Conservation (phyloP, 2,797 vertebrate genomes). For the Anas bahamensis region DNA sequence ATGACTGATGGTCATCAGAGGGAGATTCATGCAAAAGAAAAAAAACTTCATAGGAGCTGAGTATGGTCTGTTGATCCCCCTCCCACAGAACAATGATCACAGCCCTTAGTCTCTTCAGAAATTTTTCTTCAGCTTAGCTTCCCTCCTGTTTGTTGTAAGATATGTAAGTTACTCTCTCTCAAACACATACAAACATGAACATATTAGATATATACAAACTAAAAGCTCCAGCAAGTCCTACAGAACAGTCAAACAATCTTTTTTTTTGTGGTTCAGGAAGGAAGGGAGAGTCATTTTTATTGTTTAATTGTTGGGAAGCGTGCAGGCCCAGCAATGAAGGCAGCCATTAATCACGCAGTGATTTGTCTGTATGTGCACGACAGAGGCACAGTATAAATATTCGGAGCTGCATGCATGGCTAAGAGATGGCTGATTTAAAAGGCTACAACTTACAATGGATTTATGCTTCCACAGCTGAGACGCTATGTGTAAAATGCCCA, state of each 20-base stretch:
- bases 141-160: neutral
- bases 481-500: neutral
- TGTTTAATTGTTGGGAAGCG: slow-evolving; percentile 17
- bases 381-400: neutral
- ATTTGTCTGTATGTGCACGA: neutral
- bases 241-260: neutral
- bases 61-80: neutral
- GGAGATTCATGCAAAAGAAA: neutral
- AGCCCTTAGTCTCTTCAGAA: neutral
- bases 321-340: neutral
- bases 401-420: neutral
- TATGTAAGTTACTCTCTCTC: neutral
- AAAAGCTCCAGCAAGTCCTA: neutral
- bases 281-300: slow-evolving; percentile 46
- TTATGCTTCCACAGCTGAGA: neutral
- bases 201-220: neutral
- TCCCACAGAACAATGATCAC: neutral
- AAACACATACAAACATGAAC: neutral
- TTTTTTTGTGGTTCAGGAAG: slow-evolving; percentile 27
- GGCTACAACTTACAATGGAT: neutral
- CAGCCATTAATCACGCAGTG: neutral
- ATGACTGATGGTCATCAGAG: neutral
- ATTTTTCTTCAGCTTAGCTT: neutral
- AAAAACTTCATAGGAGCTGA: neutral
- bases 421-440: neutral